A percentile compares a stretch with the other conserved stretches of the same genome.
phyloP scores from a whole-genome alignment of 1,140 invertebrate species.

The Calephelis nemesis region DNA sequence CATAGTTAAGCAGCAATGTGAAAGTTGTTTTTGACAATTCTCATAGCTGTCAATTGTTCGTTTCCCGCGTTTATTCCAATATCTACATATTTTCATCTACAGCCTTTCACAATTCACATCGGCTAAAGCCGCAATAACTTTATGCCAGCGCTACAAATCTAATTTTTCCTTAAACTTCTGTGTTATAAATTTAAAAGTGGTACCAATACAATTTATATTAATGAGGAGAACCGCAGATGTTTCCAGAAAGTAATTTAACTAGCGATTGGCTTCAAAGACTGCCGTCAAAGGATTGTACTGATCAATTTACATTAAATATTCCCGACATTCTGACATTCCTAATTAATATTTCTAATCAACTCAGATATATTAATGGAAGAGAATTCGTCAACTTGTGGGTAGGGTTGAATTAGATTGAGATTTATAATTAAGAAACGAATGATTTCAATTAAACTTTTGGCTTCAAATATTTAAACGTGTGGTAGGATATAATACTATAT shows the following conservation, averaged over 20 bases:
- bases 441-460: neutral
- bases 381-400: conserved; percentile 7
- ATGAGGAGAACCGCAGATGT: conserved; percentile 36
- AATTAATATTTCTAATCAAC: conserved; percentile 9
- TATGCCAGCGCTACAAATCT: neutral
- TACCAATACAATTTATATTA: conserved; percentile 12
- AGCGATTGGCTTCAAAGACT: conserved; percentile 34
- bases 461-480: neutral
- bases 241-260: conserved; percentile 34
- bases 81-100: no score
- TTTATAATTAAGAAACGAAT: conserved; percentile 5
- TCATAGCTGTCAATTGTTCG: no score
- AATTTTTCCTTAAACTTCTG: neutral
- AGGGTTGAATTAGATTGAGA: neutral
- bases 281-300: conserved; percentile 34
- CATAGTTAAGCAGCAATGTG: no score
- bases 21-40: no score
- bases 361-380: neutral
- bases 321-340: conserved; percentile 6
- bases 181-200: neutral
- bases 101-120: no score
- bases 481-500: neutral
- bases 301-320: conserved; percentile 23
- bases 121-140: neutral
- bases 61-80: no score